Percentiles rank a stretch among this genome's conserved stretches.
phyloP scores from a whole-genome alignment of 2,797 vertebrate genomes.

The Mergus octosetaceus region DNA sequence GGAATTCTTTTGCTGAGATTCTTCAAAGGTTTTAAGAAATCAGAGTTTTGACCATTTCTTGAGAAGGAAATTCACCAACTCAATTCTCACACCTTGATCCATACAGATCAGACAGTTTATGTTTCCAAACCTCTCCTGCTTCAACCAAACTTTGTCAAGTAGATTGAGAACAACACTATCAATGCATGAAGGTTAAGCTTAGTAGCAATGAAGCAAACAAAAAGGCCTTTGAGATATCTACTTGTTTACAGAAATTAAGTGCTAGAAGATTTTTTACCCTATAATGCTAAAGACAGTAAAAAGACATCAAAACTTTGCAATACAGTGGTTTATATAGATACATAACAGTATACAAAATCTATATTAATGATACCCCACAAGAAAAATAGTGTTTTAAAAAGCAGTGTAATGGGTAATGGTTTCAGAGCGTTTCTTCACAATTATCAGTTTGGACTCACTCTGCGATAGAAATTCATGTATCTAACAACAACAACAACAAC shows the following conservation, averaged over 20 bases:
- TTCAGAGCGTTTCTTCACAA: neutral
- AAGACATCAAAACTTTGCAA: neutral
- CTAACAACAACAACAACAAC: neutral
- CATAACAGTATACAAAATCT: neutral
- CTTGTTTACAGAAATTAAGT: neutral
- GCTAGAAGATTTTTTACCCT: neutral
- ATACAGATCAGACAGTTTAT: neutral
- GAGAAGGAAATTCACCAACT: neutral
- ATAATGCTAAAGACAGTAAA: neutral
- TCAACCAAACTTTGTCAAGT: neutral
- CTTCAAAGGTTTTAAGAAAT: neutral
- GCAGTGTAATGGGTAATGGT: neutral
- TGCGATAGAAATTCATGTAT: neutral
- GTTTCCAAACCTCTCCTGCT: neutral
- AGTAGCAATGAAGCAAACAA: neutral
- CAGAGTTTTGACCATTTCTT: neutral
- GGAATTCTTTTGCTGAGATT: neutral
- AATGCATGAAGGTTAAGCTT: neutral
- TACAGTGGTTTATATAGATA: neutral
- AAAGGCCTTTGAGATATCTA: neutral
- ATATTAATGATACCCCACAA: neutral
- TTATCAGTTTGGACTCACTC: neutral
- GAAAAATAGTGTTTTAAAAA: neutral
- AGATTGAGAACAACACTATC: neutral
- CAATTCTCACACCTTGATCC: neutral